Percentiles rank a stretch among this genome's conserved stretches.
Conservation (phyloP, 2,797 vertebrate genomes). For the Strix occidentalis region DNA sequence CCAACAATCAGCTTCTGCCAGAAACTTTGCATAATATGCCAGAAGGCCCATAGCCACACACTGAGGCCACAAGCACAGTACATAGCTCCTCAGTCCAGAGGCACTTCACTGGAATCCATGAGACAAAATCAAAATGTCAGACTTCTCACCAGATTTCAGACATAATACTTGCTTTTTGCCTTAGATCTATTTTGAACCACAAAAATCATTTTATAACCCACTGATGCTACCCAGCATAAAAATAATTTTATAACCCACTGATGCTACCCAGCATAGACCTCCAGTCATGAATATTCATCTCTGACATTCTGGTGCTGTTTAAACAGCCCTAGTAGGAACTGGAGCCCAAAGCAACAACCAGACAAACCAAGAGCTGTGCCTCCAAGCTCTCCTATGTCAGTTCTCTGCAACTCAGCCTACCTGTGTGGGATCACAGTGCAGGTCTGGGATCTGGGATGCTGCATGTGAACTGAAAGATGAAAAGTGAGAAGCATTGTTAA, state of each 20-base stretch:
- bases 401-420: rapidly evolving
- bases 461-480: not conserved
- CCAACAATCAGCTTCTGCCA: not conserved
- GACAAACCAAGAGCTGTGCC: not conserved
- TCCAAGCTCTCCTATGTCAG: not conserved
- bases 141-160: not conserved
- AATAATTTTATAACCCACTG: not conserved
- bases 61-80: not conserved
- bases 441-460: not conserved
- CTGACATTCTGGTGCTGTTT: not conserved
- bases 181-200: not conserved
- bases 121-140: not conserved
- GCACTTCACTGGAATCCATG: not conserved
- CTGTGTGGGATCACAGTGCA: not conserved
- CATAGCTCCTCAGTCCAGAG: not conserved
- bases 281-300: not conserved
- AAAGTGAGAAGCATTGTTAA: not conserved
- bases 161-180: not conserved
- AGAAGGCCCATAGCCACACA: rapidly evolving
- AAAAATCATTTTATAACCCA: not conserved
- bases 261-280: not conserved
- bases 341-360: not conserved
- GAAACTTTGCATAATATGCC: not conserved
- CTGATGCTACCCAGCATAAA: not conserved
- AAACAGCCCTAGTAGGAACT: not conserved